Evolutionary conservation across 53 echinoderm and acorn worm species (phyloP).

Genomic region (Glandiceps talaboti): DNA sequence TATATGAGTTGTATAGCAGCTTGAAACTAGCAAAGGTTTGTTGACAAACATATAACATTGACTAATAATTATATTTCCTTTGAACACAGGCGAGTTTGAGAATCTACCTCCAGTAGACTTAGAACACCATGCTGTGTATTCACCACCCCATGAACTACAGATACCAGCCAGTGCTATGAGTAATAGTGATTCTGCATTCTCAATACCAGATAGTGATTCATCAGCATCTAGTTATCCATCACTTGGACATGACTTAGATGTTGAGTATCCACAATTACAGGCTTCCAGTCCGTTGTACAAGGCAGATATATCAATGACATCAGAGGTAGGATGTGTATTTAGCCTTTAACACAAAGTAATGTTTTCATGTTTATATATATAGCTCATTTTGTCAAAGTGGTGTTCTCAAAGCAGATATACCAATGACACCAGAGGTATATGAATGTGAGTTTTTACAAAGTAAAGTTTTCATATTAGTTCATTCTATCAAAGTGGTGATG

Average conservation of each 20-base stretch:
- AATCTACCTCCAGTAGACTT: constrained; percentile 44
- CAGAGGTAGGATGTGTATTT: too few relatives aligned
- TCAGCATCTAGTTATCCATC: constrained; percentile 17
- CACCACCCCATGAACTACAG: constrained; percentile 82
- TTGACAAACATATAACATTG: too few relatives aligned
- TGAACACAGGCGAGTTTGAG: constrained; percentile 37
- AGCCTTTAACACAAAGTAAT: too few relatives aligned
- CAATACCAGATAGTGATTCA: constrained; percentile 85
- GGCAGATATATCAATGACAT: not conserved
- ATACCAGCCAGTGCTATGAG: constrained; percentile 56
- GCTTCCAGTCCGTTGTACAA: not conserved
- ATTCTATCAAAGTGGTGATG: not conserved
- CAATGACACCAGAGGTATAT: not conserved
- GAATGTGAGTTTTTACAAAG: too few relatives aligned
- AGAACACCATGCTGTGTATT: constrained; percentile 58
- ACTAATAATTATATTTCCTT: too few relatives aligned
- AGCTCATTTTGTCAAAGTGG: not conserved
- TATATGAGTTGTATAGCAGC: too few relatives aligned
- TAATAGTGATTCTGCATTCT: constrained; percentile 73
- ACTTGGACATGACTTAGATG: not conserved
- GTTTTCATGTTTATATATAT: too few relatives aligned
- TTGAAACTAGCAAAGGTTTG: too few relatives aligned
- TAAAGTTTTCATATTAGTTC: too few relatives aligned
- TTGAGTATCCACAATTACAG: not conserved
- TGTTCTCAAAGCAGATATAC: not conserved